Evolutionary conservation across 2,888 invertebrate genomes (phyloP).

Genomic region (Campoletis raptor): DNA sequence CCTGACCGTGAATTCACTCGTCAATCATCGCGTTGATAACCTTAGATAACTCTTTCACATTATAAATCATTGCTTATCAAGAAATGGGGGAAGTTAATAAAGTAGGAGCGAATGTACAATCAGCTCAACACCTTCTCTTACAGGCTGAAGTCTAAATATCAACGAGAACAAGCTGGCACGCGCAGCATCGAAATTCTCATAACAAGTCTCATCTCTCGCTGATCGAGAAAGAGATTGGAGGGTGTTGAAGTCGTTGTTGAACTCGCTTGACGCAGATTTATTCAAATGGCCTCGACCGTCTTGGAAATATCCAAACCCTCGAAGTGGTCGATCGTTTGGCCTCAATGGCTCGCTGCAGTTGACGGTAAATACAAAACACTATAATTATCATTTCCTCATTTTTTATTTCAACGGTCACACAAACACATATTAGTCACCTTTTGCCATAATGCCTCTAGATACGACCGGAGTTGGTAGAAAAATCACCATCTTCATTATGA

Average conservation of each 20-base stretch:
- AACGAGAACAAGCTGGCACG: slow-evolving; percentile 12
- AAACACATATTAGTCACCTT: neutral
- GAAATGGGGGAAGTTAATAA: slow-evolving; percentile 21
- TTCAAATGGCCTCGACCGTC: slow-evolving; percentile 53
- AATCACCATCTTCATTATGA: neutral
- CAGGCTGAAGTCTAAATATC: slow-evolving; percentile 38
- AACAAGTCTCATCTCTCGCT: slow-evolving; percentile 10
- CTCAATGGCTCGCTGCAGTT: slow-evolving; percentile 64
- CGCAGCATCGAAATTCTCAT: slow-evolving; percentile 11
- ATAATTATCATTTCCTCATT: neutral
- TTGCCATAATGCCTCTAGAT: neutral
- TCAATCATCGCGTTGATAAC: slow-evolving; percentile 38
- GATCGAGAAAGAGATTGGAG: slow-evolving; percentile 5
- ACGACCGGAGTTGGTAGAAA: neutral
- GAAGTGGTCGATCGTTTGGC: slow-evolving; percentile 59
- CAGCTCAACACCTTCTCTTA: neutral
- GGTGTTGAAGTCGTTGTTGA: slow-evolving; percentile 19
- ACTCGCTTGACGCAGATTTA: slow-evolving; percentile 48
- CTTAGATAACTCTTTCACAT: slow-evolving; percentile 26
- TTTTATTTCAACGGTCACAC: neutral
- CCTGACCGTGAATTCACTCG: slow-evolving; percentile 41
- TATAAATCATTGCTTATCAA: slow-evolving; percentile 50
- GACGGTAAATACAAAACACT: slow-evolving; percentile 47
- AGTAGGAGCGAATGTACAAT: neutral
- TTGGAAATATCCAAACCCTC: slow-evolving; percentile 52